Conservation (phyloP, 2,797 vertebrate species). For the Gallinago stenura region DNA sequence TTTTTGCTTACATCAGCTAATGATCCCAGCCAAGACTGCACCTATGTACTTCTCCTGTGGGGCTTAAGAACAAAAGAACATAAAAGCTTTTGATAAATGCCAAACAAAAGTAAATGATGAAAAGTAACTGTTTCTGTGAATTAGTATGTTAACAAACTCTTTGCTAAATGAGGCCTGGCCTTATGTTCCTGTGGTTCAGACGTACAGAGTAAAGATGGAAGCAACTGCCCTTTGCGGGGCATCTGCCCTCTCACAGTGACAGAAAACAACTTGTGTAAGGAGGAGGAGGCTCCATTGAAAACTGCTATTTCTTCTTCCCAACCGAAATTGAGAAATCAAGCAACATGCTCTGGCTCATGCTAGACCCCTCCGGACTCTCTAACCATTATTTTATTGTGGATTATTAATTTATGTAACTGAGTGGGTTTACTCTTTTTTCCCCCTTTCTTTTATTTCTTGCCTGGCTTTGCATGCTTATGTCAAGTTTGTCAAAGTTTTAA, state of each 20-base stretch:
- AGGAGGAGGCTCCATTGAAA: neutral
- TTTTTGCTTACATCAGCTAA: neutral
- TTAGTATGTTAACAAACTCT: neutral
- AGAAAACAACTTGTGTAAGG: neutral
- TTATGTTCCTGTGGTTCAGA: neutral
- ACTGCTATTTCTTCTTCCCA: neutral
- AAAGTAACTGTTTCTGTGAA: neutral
- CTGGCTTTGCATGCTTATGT: neutral
- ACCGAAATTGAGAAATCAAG: neutral
- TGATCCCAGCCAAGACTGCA: neutral
- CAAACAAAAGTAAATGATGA: neutral
- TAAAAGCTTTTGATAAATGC: neutral
- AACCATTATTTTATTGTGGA: neutral
- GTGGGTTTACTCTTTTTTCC: neutral
- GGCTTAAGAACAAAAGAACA: neutral
- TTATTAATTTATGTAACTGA: neutral
- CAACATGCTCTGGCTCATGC: fast-evolving
- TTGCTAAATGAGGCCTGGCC: neutral
- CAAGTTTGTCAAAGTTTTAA: neutral
- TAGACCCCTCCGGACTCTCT: neutral
- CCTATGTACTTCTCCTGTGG: neutral
- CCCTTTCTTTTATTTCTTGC: neutral
- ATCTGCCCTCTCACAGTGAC: neutral
- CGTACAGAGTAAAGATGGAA: neutral
- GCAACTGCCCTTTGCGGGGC: neutral